Base-by-base conservation (phyloP, 1,140 invertebrate species). In the Drosophila biarmipes region DNA sequence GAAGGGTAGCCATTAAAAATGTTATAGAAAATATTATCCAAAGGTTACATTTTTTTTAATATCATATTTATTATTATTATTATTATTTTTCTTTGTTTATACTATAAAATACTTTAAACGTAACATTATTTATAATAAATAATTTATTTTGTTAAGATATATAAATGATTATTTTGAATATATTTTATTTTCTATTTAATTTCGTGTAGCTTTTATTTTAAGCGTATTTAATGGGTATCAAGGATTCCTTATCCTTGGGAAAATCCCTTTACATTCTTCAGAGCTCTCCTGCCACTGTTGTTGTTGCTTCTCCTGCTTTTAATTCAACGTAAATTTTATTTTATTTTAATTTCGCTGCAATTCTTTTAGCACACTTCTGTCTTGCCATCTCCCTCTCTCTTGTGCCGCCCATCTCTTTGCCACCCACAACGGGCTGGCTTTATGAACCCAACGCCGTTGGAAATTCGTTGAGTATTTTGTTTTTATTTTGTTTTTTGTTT, bases 241-340 rank as follows among this genome's bases (percentile, higher is more conserved):
- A 14, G 2, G 12, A 29, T 45, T 72, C 67, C 42, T 40, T 43
- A 51, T 31, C 6, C 14, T 3, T n/a, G 1, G 1, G 6, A 24
- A 6, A 52, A 45, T 24, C 11, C 15, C 27, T n/a, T 56, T 14
- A 38, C 53, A 51, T 78, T 59, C 57, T 57, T 52, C 38, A 31
- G n/a, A 15, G 12, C 42, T 48, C 15, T 19, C 15, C 4, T 43
- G 34, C 45, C 27, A 10, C 34, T 67, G 15, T 37, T 59, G 43
- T 40, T 27, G 24, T 58, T 51, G 19, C 14, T 67, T 73, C 78
- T 67, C 46, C 66, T 81, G 67, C 78, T 79, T 89, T 87, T 89
- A 89, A 89, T 87, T 87, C 76, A 87, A 77, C 84, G 84, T 89
- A 89, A 84, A 89, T 89, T 87, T 89, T 87, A 87, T 87, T 87